Evolutionary conservation across 1,140 invertebrate species (phyloP).

Genomic region (Zaprionus africanus): DNA sequence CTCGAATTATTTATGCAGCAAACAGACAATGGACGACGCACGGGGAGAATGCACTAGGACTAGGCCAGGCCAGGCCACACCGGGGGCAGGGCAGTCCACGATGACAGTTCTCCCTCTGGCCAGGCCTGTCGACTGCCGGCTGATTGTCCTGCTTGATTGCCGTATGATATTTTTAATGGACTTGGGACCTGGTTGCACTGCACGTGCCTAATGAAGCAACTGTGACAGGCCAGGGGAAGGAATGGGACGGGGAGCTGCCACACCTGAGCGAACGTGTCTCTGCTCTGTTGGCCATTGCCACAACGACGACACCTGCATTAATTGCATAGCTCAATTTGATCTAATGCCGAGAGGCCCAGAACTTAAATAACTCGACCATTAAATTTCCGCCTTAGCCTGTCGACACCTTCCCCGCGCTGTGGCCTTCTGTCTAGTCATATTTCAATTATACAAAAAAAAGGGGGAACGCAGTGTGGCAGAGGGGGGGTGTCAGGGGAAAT

Average conservation of each 20-base stretch:
- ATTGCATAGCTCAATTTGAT: slow-evolving; percentile 70
- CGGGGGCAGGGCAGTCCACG: neutral
- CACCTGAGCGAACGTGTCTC: slow-evolving; percentile 45
- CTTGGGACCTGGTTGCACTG: slow-evolving; percentile 24
- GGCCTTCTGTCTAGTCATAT: slow-evolving; percentile 49
- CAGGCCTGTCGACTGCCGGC: neutral
- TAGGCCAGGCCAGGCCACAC: slow-evolving; percentile 21
- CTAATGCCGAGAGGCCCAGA: slow-evolving; percentile 46
- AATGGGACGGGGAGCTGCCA: neutral
- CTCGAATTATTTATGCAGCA: slow-evolving; percentile 78
- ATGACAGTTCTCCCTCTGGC: neutral
- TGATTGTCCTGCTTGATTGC: slow-evolving; percentile 6
- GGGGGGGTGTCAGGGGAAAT: neutral
- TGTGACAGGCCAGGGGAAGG: neutral
- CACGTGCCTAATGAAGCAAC: slow-evolving; percentile 60
- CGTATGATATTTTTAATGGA: slow-evolving; percentile 50
- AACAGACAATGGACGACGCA: slow-evolving; percentile 49
- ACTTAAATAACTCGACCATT: slow-evolving; percentile 60
- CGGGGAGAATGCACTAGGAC: slow-evolving; percentile 11
- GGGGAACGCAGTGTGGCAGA: neutral
- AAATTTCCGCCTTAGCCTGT: slow-evolving; percentile 19
- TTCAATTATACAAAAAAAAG: slow-evolving; percentile 69
- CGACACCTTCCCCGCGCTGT: neutral
- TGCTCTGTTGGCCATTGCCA: slow-evolving; percentile 37
- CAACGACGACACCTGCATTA: slow-evolving; percentile 69